Conservation (phyloP, 2,888 invertebrate species). For the Resseliella maxima region DNA sequence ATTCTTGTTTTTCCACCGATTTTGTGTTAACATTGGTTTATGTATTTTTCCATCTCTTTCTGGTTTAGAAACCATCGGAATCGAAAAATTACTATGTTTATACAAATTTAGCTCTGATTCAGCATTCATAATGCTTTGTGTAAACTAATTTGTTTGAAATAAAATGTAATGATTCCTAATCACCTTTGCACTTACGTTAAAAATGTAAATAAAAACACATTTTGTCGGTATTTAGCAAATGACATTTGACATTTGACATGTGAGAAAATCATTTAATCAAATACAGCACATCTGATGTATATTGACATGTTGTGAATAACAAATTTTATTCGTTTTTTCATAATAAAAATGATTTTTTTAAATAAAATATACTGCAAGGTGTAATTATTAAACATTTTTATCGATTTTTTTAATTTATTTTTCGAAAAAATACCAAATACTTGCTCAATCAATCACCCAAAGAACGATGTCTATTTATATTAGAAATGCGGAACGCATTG, state of each 20-base stretch:
- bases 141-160: background rate
- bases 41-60: background rate
- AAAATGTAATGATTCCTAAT: background rate
- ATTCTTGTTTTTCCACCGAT: no score
- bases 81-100: background rate
- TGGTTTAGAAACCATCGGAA: background rate
- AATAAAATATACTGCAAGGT: background rate
- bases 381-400: background rate
- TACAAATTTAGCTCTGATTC: conserved; percentile 8
- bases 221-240: background rate
- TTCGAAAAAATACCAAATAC: background rate
- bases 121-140: background rate
- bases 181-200: background rate
- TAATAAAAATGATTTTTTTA: background rate
- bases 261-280: background rate
- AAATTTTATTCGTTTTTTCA: background rate
- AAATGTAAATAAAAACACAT: background rate
- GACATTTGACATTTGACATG: conserved; percentile 45
- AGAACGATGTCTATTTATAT: background rate
- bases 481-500: background rate
- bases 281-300: background rate
- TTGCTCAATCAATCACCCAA: background rate
- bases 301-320: background rate
- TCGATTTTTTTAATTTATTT: background rate
- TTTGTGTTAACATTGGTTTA: no score